phyloP scores from a whole-genome alignment of 2,797 vertebrate genomes.

The Gallinago nigripennis region DNA sequence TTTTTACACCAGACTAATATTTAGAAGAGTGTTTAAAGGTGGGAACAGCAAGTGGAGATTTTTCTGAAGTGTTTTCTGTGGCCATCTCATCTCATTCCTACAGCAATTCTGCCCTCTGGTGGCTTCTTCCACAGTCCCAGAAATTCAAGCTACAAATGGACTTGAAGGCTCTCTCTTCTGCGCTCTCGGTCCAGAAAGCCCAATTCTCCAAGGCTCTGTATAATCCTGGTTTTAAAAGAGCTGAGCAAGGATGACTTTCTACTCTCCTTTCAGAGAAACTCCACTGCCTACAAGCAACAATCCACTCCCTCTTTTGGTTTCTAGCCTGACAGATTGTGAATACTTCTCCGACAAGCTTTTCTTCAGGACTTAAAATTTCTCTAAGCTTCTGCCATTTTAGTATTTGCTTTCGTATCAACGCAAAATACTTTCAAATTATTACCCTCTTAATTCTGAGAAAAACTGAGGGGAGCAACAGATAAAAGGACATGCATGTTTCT shows the following conservation, averaged over 20 bases:
- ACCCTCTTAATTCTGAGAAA: background rate
- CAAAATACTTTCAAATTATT: constrained; percentile 11
- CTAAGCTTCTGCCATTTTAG: constrained; percentile 10
- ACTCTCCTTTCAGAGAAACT: background rate
- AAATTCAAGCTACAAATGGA: background rate
- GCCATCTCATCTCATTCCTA: background rate
- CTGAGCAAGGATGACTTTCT: background rate
- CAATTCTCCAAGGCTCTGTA: background rate
- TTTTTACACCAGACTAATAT: background rate
- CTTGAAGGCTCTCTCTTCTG: background rate
- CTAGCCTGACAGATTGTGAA: background rate
- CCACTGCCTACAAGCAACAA: background rate
- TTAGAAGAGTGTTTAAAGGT: background rate
- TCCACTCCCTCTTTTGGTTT: background rate
- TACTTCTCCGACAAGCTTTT: background rate
- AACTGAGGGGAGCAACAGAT: background rate
- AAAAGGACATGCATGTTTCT: constrained; percentile 22
- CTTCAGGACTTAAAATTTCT: background rate
- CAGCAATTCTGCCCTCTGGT: constrained; percentile 61
- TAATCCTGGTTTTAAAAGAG: background rate
- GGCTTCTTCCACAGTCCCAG: constrained; percentile 20
- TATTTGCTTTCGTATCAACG: background rate
- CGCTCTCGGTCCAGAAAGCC: background rate
- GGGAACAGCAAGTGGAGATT: background rate
- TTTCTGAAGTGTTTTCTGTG: background rate